Evolutionary conservation across 2,797 vertebrate genomes (phyloP).

Genomic region (Chloroceryle amazona): DNA sequence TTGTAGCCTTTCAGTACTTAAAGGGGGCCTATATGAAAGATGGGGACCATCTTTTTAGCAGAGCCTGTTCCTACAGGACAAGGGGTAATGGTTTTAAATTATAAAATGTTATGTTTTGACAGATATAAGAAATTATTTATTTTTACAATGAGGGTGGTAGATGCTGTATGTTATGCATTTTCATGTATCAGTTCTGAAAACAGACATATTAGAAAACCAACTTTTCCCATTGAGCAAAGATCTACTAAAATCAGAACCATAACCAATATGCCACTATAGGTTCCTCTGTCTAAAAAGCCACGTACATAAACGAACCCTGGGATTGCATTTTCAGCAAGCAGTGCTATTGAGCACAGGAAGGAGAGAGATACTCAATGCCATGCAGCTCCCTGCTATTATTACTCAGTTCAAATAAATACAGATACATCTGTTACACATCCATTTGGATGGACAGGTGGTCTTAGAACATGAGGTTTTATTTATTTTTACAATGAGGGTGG

Average conservation of each 20-base stretch:
- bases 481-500: no score
- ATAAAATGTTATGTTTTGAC: neutral
- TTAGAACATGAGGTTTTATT: neutral
- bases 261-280: neutral
- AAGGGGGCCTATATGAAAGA: no score
- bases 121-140: neutral
- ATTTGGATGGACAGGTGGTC: neutral
- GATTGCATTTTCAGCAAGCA: neutral
- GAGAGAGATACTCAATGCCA: neutral
- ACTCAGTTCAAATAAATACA: neutral
- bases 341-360: neutral
- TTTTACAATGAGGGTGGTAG: neutral
- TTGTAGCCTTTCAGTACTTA: no score
- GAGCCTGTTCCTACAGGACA: no score
- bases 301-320: neutral
- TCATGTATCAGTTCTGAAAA: neutral
- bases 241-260: neutral
- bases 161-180: no score
- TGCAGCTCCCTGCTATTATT: neutral
- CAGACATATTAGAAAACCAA: neutral
- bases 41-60: no score
- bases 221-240: neutral
- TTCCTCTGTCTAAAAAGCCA: neutral
- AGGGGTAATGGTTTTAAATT: no score
- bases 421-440: neutral